Evolutionary conservation across 1,140 invertebrate genomes (phyloP).

Genomic region (Homarus americanus): DNA sequence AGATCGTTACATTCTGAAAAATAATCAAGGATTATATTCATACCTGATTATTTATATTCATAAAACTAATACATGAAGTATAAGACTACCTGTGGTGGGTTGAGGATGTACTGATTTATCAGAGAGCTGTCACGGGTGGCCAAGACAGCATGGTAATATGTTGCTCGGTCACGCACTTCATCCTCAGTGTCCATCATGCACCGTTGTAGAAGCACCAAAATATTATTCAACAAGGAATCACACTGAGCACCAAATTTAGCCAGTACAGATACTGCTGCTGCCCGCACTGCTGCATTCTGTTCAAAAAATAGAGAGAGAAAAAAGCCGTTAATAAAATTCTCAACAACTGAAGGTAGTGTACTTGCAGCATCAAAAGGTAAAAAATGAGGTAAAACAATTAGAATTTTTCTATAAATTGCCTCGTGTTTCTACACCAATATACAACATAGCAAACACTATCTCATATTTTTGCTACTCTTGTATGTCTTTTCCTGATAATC

Average conservation of each 20-base stretch:
- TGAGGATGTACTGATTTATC: conserved; percentile 92
- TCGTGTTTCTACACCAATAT: no score
- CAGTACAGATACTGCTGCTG: conserved; percentile 97
- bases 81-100: conserved; percentile 79
- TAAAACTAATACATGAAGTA: neutral
- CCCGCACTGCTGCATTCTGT: conserved; percentile 91
- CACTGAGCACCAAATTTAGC: conserved; percentile 98
- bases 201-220: conserved; percentile 85
- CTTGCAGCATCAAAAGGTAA: no score
- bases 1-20: neutral
- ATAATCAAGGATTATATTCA: no score
- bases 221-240: conserved; percentile 92
- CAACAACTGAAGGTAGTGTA: no score
- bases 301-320: neutral
- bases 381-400: no score
- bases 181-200: conserved; percentile 98
- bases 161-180: conserved; percentile 98
- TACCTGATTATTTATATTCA: no score
- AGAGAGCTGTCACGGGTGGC: conserved; percentile 83
- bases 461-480: no score
- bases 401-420: no score
- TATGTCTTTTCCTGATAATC: no score
- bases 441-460: no score
- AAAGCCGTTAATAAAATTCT: no score
- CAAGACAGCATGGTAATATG: conserved; percentile 95